These are phyloP conservation scores for Epinotia brunnichana DNA, from an alignment of 2,888 invertebrate species.

Conservation along the genomic window DNA sequence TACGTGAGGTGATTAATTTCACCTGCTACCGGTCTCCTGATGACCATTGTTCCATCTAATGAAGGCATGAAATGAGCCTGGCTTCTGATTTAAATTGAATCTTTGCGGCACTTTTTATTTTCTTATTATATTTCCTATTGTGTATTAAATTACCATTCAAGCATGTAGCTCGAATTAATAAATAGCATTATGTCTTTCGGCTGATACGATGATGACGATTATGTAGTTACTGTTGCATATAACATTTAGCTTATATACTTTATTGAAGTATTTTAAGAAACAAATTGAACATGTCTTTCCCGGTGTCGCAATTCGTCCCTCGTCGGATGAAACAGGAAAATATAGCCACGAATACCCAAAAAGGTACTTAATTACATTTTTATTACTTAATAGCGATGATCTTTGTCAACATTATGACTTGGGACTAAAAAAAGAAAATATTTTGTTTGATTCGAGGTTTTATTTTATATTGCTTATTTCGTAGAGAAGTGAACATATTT, in stretches of 20 bases:
- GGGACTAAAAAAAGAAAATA: constrained; percentile 1
- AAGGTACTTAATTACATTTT: not conserved
- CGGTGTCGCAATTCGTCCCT: not conserved
- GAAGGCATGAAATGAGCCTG: constrained; percentile 58
- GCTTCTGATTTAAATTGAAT: constrained; percentile 70
- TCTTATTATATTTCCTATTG: constrained; percentile 52
- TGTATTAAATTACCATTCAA: not conserved
- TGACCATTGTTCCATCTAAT: constrained; percentile 69
- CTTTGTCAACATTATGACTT: constrained; percentile 6
- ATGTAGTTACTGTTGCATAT: too few relatives aligned
- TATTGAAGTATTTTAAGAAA: not conserved
- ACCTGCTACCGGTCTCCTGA: constrained; percentile 64
- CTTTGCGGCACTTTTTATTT: constrained; percentile 59
- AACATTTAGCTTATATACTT: not conserved
- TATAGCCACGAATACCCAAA: not conserved
- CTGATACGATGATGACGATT: too few relatives aligned
- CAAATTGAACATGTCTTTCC: not conserved
- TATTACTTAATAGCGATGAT: constrained; percentile 2
- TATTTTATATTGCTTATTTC: not conserved
- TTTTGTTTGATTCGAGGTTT: too few relatives aligned
- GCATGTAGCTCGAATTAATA: not conserved
- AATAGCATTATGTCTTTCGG: too few relatives aligned
- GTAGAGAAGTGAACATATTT: not conserved
- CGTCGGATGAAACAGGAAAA: constrained; percentile 14
- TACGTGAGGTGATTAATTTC: constrained; percentile 67